Base-by-base conservation (phyloP, 2,797 vertebrate species). In the Heterohyrax brucei region DNA sequence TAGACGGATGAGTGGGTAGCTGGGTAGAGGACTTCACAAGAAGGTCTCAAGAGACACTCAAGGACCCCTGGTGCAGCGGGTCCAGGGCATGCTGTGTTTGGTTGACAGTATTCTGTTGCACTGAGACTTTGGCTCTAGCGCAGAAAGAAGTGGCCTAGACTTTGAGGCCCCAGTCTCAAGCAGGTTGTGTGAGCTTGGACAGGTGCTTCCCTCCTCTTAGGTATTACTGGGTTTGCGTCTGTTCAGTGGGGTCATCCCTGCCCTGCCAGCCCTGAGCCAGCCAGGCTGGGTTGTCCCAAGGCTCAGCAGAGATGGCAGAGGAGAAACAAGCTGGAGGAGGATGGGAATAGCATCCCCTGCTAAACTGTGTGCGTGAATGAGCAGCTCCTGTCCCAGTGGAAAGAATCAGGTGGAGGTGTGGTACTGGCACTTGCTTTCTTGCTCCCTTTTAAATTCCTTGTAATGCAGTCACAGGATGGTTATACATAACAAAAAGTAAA, bases 341-440 rank as follows among this genome's bases (percentile, higher is more conserved):
- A 10, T 1, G 16, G 33, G 80, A 0, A 1, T 48, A 5, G 26
- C 0, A 30, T 6, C n/a, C 48, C 82, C 56, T 24, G 44, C 22
- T 10, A 13, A 48, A 8, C 0, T 1, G 16, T 2, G 0, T 2
- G 1, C 6, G 1, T 1, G 24, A 18, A 21, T 0, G 0, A 48
- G 59, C 46, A 64, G 89, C 78, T n/a, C 30, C 5, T 0, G 33
- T 33, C 92, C 4, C 21, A 19, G 9, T 2, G 50, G 78, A 21
- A 14, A 73, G 46, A n/a, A 21, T 0, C 30, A 30, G 3, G 12
- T 8, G 14, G 75, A 33, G 44, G 22, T 0, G 61, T 3, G 14
- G 21, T 76, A 19, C 0, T 1, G 18, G 28, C 0, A 0, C 76
- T 13, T 22, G 93, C 70, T 61, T 46, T 28, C 18, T 28, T 68